Conservation (phyloP, 1,140 invertebrate genomes). For the Babylonia areolata region DNA sequence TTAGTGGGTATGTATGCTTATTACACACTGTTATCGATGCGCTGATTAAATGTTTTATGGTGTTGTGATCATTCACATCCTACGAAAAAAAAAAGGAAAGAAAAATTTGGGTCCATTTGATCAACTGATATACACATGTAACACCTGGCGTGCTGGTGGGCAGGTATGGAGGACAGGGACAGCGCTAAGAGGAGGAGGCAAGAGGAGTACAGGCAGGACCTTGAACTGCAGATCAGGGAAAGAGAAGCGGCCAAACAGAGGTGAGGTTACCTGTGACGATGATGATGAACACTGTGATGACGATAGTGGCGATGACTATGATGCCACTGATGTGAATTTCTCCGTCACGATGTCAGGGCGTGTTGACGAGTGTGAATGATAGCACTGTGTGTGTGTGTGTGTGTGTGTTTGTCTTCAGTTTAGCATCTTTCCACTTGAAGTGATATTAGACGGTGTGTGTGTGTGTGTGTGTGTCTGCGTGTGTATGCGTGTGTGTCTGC, state of each 20-base stretch:
- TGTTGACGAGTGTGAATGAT: neutral
- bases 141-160: too few relatives aligned
- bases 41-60: too few relatives aligned
- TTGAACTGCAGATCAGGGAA: conserved; percentile 52
- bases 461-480: neutral
- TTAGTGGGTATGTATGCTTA: too few relatives aligned
- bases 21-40: too few relatives aligned
- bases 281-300: neutral
- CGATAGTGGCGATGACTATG: neutral
- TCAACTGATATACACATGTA: too few relatives aligned
- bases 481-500: neutral
- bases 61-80: too few relatives aligned
- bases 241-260: conserved; percentile 46
- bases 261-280: neutral
- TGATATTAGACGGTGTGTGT: too few relatives aligned
- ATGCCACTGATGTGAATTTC: neutral
- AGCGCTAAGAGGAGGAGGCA: conserved; percentile 50
- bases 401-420: neutral
- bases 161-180: conserved; percentile 40
- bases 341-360: neutral
- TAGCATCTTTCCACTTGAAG: too few relatives aligned
- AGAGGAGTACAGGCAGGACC: conserved; percentile 44
- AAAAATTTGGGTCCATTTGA: too few relatives aligned
- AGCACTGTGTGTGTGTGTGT: conserved; percentile 20
- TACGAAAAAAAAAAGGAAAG: too few relatives aligned